Conservation (phyloP, 2,113 vertebrate genomes). For the Lichenostomus cassidix region DNA sequence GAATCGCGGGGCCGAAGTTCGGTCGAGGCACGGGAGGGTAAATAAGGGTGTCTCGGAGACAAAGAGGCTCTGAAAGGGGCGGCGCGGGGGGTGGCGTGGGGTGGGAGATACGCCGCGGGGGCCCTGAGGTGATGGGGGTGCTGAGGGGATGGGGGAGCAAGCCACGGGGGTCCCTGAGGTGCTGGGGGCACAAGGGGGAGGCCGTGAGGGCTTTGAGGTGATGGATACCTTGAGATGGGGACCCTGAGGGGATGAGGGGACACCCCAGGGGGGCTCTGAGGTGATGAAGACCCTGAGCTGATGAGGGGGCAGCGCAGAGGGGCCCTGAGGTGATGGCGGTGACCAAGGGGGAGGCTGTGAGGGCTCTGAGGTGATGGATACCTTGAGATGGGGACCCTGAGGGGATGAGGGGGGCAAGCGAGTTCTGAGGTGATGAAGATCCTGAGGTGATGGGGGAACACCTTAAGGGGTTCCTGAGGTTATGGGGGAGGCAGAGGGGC, state of each 20-base stretch:
- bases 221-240: neutral
- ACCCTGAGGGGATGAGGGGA: neutral
- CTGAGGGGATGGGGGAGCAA: neutral
- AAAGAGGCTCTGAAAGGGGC: constrained; percentile 76
- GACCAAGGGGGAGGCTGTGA: too few species aligned
- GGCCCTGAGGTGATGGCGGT: neutral
- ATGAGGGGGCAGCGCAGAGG: neutral
- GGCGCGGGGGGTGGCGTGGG: neutral
- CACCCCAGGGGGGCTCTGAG: too few species aligned
- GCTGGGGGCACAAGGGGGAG: neutral
- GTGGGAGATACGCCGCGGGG: neutral
- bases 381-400: too few species aligned
- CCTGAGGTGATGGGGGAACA: too few species aligned
- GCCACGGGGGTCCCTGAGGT: neutral
- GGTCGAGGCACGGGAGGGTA: constrained; percentile 70
- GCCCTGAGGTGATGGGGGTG: neutral
- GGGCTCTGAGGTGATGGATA: too few species aligned
- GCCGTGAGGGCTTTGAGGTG: neutral
- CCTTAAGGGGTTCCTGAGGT: too few species aligned
- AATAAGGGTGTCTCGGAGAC: constrained; percentile 72
- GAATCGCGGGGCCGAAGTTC: constrained; percentile 65
- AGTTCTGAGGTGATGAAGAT: too few species aligned
- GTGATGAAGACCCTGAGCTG: neutral
- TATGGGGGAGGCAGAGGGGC: too few species aligned
- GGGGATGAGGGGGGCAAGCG: too few species aligned